phyloP scores from a whole-genome alignment of 2,113 vertebrate species.

The Macaca fascicularis region DNA sequence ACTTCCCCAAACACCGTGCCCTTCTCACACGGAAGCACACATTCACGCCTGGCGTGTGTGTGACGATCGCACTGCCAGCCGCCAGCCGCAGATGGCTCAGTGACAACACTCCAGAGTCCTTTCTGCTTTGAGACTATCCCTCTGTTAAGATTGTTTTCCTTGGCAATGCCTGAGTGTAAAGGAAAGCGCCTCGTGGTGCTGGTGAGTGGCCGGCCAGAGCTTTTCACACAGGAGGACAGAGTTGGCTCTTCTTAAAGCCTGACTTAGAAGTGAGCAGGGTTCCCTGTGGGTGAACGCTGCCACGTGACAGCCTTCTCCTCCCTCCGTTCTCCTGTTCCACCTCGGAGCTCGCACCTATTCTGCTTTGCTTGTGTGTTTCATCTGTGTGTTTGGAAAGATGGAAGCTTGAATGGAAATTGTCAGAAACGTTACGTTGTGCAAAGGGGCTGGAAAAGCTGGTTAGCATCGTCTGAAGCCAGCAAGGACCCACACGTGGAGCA shows the following conservation, averaged over 20 bases:
- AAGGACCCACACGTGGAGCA: too few relatives aligned
- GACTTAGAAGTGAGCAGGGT: background rate
- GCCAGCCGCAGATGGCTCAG: constrained; percentile 62
- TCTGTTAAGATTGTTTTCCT: constrained; percentile 61
- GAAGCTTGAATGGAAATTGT: background rate
- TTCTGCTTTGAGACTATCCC: constrained; percentile 67
- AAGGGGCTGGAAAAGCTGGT: too few relatives aligned
- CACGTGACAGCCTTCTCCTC: accelerated
- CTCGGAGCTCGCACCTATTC: background rate
- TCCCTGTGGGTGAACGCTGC: background rate
- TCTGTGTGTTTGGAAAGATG: background rate
- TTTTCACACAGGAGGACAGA: constrained; percentile 50
- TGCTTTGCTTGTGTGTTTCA: background rate
- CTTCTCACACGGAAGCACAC: constrained; percentile 57
- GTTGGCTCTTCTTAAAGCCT: constrained; percentile 13
- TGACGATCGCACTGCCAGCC: constrained; percentile 57
- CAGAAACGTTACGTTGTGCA: background rate
- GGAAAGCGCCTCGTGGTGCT: constrained; percentile 56
- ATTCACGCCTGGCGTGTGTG: constrained; percentile 64
- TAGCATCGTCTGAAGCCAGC: too few relatives aligned
- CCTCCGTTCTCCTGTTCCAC: background rate
- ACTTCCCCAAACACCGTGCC: constrained; percentile 62
- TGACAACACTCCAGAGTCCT: constrained; percentile 68
- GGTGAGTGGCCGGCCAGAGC: constrained; percentile 64
- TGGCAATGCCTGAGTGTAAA: constrained; percentile 58